Evolutionary conservation across 2,888 invertebrate genomes (phyloP).

Genomic region (Shargacucullia verbasci): DNA sequence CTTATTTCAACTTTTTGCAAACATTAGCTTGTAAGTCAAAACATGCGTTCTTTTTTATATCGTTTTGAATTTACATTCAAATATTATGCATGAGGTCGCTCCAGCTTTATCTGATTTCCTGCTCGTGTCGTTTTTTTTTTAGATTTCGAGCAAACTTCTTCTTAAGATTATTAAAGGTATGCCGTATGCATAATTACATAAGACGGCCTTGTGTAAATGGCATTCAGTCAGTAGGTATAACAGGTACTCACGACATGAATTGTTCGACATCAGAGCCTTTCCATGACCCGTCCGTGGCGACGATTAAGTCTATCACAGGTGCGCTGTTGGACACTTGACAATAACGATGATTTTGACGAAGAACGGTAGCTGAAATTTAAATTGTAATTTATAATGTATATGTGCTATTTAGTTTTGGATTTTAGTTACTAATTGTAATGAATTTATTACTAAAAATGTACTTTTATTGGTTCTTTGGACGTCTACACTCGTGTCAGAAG

Average conservation of each 20-base stretch:
- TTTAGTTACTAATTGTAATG: too few relatives aligned
- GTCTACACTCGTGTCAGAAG: too few relatives aligned
- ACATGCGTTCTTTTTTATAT: slow-evolving; percentile 2
- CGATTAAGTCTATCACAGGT: slow-evolving; percentile 86
- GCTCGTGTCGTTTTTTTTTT: slow-evolving; percentile 15
- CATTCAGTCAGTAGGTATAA: slow-evolving; percentile 6
- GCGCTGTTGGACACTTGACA: slow-evolving; percentile 73
- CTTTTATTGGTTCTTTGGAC: too few relatives aligned
- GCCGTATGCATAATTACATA: slow-evolving; percentile 25
- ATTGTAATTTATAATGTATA: too few relatives aligned
- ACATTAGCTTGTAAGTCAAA: neutral
- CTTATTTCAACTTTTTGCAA: neutral
- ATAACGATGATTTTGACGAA: slow-evolving; percentile 70
- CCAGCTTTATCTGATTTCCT: slow-evolving; percentile 40
- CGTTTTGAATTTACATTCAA: slow-evolving; percentile 19
- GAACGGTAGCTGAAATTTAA: slow-evolving; percentile 67
- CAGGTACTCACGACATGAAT: slow-evolving; percentile 85
- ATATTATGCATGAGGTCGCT: slow-evolving; percentile 19
- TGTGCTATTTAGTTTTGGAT: too few relatives aligned
- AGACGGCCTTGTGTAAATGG: slow-evolving; percentile 32
- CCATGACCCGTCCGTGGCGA: slow-evolving; percentile 90
- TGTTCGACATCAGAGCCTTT: slow-evolving; percentile 87
- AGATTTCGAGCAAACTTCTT: slow-evolving; percentile 9
- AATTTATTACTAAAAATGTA: too few relatives aligned
- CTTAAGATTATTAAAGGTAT: slow-evolving; percentile 9